Evolutionary conservation across 2,888 invertebrate species (phyloP).

Genomic region (Synanthedon vespiformis): DNA sequence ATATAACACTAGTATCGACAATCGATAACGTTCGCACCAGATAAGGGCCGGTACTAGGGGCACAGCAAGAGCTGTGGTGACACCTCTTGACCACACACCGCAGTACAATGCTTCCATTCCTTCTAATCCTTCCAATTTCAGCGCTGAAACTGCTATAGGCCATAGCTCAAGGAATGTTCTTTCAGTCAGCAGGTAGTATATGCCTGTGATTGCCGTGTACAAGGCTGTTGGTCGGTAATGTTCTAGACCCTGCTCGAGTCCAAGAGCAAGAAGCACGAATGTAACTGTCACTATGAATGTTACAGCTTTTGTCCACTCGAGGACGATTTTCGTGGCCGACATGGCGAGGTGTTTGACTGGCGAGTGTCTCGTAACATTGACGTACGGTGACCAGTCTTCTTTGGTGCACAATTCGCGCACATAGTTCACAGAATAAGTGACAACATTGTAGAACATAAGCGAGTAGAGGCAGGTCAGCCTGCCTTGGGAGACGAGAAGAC

Average conservation of each 20-base stretch:
- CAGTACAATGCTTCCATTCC: slow-evolving; percentile 79
- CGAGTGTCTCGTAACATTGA: slow-evolving; percentile 78
- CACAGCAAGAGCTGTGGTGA: slow-evolving; percentile 70
- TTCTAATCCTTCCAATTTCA: slow-evolving; percentile 74
- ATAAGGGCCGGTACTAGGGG: slow-evolving; percentile 69
- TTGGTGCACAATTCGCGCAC: slow-evolving; percentile 79
- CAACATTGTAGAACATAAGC: slow-evolving; percentile 84
- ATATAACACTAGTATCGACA: slow-evolving; percentile 72
- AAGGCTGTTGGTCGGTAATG: slow-evolving; percentile 77
- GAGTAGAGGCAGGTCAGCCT: slow-evolving; percentile 79
- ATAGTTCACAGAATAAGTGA: slow-evolving; percentile 82
- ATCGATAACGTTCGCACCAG: slow-evolving; percentile 68
- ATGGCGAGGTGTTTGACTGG: slow-evolving; percentile 83
- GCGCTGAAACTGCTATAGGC: slow-evolving; percentile 66
- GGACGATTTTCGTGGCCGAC: slow-evolving; percentile 83
- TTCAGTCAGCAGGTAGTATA: slow-evolving; percentile 79
- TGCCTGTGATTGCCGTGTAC: slow-evolving; percentile 75
- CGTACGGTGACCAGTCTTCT: slow-evolving; percentile 82
- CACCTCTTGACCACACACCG: slow-evolving; percentile 73
- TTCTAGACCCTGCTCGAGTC: slow-evolving; percentile 79
- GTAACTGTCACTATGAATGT: slow-evolving; percentile 83
- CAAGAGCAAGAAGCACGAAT: slow-evolving; percentile 80
- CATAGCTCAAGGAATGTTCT: slow-evolving; percentile 77
- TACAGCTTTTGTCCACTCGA: slow-evolving; percentile 86
- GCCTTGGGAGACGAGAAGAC: slow-evolving; percentile 70